Evolutionary conservation across 2,797 vertebrate species (phyloP).

Genomic region (Sus cebifrons): DNA sequence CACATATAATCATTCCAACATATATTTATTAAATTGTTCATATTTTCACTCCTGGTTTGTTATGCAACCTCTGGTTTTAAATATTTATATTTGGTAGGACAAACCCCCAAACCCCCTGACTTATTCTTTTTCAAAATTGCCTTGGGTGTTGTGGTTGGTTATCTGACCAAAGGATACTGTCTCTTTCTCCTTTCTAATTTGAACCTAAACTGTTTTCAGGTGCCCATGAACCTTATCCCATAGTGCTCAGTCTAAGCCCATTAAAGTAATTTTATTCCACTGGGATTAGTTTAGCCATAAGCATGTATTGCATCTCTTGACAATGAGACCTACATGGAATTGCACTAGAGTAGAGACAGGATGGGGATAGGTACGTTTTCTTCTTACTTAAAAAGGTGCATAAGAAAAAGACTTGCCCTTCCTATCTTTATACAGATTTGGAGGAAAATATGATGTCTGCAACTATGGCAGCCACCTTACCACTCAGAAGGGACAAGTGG

Average conservation of each 20-base stretch:
- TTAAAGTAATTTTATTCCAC: not conserved
- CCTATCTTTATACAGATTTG: slow-evolving; percentile 24
- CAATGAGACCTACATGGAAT: not conserved
- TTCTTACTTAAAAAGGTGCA: slow-evolving; percentile 19
- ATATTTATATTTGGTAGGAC: not conserved
- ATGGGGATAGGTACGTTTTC: not conserved
- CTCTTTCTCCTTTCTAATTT: slow-evolving; percentile 37
- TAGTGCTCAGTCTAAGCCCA: not conserved
- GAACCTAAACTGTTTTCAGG: not conserved
- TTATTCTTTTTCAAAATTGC: slow-evolving; percentile 53
- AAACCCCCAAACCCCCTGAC: not conserved
- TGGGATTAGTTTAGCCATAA: not conserved
- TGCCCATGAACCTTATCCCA: not conserved
- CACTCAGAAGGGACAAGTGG: not conserved
- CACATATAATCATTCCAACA: not conserved
- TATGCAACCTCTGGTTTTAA: slow-evolving; percentile 56
- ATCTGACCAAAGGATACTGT: not conserved
- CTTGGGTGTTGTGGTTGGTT: not conserved
- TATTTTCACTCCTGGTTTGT: not conserved
- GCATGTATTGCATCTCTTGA: not conserved
- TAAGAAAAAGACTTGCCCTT: slow-evolving; percentile 40
- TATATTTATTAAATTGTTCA: slow-evolving; percentile 26
- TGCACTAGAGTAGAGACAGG: not conserved
- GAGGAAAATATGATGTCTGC: not conserved
- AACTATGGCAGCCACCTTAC: not conserved